Percentiles rank a stretch among this genome's conserved stretches.
Conservation (phyloP, 2,113 vertebrate species). For the Parotia lawesii region DNA sequence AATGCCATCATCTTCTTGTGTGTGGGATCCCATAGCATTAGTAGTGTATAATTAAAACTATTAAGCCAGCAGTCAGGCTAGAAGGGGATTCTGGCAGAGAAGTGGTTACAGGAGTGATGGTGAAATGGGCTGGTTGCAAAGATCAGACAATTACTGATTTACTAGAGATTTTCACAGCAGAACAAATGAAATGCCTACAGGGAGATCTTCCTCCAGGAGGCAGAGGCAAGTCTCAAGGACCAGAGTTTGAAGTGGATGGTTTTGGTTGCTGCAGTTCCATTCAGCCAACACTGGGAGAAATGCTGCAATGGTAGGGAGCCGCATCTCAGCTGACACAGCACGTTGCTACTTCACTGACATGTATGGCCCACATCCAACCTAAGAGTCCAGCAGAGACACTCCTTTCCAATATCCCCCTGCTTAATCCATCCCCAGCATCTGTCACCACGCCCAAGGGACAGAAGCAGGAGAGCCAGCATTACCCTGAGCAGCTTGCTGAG, state of each 20-base stretch:
- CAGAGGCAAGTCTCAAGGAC: neutral
- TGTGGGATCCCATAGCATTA: neutral
- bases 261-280: neutral
- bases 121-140: neutral
- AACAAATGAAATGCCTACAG: neutral
- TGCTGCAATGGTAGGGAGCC: rapidly evolving
- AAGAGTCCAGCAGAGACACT: neutral
- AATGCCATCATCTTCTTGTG: neutral
- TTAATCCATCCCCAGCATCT: neutral
- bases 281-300: neutral
- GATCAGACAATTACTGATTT: neutral
- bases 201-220: neutral
- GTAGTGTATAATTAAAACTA: neutral
- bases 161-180: neutral
- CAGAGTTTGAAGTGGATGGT: neutral
- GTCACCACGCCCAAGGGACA: neutral
- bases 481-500: neutral
- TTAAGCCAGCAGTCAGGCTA: neutral
- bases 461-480: neutral
- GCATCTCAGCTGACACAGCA: neutral
- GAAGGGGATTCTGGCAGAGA: neutral
- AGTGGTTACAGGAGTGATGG: neutral
- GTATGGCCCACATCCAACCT: neutral
- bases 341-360: neutral
- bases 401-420: neutral